Conservation (phyloP, 1,140 invertebrate genomes). For the Brachionus asplanchnoidis region DNA sequence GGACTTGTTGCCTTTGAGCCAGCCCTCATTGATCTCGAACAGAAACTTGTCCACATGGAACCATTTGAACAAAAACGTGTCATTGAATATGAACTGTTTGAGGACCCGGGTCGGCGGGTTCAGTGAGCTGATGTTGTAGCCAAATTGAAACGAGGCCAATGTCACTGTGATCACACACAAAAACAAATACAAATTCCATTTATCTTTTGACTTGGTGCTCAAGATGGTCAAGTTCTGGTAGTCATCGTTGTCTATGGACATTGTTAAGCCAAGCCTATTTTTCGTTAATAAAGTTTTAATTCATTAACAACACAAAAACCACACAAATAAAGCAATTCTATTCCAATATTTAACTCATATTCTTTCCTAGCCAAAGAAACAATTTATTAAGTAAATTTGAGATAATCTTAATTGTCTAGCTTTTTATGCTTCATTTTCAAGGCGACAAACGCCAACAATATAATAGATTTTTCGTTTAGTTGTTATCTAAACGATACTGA, state of each 20-base stretch:
- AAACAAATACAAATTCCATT: conserved; percentile 22
- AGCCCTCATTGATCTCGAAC: conserved; percentile 21
- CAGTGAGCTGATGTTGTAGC: conserved; percentile 19
- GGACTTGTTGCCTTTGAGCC: not conserved
- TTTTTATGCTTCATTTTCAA: no score
- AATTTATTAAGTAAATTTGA: no score
- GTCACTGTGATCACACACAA: not conserved
- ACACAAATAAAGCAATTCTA: no score
- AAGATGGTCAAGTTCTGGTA: not conserved
- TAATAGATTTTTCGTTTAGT: no score
- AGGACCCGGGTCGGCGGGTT: not conserved
- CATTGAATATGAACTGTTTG: not conserved
- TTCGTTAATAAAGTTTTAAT: no score
- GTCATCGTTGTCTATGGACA: not conserved
- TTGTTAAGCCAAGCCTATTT: not conserved
- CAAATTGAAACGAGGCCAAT: conserved; percentile 29
- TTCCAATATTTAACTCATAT: no score
- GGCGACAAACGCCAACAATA: no score
- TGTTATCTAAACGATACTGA: no score
- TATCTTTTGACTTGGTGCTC: not conserved
- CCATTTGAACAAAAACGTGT: not conserved
- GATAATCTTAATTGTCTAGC: no score
- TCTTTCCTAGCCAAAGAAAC: no score
- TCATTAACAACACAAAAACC: no score
- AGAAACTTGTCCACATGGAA: not conserved